Evolutionary conservation across 2,113 vertebrate species (phyloP), one percentile per base, ranked within the genome.

Genomic region (Pedionomus torquatus): DNA sequence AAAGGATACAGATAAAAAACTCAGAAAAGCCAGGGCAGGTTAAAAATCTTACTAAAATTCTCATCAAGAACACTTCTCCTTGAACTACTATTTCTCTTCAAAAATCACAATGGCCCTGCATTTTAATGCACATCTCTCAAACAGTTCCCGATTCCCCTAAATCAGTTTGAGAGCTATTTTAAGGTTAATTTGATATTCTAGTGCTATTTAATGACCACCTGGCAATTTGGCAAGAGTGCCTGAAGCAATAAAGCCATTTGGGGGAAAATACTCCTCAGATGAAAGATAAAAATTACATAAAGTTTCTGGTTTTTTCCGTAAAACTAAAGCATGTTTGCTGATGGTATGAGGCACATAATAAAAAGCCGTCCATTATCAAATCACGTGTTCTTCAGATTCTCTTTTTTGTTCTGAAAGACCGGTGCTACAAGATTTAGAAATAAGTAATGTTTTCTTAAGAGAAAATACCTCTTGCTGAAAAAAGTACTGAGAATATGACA

Each of bases 241-340:
- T 74, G 58, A 94, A 96, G 69, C 71, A 94, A 94, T 88, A 95
- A 96, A 95, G 21, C 33, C 68, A 92, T 37, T 89, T 97, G 23
- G 90, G 41, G 41, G 33, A 63, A 92, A 86, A 72, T 17, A 83
- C 31, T 83, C 41, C 66, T 19, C 35, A 55, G 30, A 91, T 92
- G 82, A 58, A 65, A 92, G 51, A 61, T 23, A 63, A 88, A 87
- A 90, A 48, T 61, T 66, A 23, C 19, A 89, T 83, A 68, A 89
- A 57, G 43, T 18, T 83, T 94, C 43, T 75, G 30, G 60, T 57
- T 97, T 82, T 51, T 51, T 82, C 20, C 31, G 76, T 65, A 46
- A 68, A 94, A 76, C 10, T 44, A 44, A 93, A 91, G 16, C 13
- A 49, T 70, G 39, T 65, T 91, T 13, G n/a, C 49, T 90, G 26